Evolutionary conservation across 2,113 vertebrate genomes (phyloP).

Genomic region (Aptenodytes forsteri): DNA sequence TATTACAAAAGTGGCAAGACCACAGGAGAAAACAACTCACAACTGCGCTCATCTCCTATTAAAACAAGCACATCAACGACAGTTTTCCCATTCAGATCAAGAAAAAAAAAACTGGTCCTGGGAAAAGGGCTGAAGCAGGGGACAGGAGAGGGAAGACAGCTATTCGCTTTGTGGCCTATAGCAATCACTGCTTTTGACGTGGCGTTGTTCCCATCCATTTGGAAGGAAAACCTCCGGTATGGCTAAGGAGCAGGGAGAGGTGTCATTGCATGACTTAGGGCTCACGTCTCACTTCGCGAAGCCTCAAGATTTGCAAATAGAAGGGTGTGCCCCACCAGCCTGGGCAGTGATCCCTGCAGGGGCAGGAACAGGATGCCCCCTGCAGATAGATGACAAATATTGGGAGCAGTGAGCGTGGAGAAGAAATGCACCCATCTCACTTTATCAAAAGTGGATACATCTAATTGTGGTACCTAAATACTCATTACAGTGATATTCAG

Average conservation of each 20-base stretch:
- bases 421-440: not conserved
- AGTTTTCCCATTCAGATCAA: not conserved
- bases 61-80: not conserved
- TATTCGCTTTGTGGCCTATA: not conserved
- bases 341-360: rapidly evolving
- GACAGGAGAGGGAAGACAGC: not conserved
- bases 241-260: not conserved
- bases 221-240: not conserved
- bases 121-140: not conserved
- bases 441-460: not conserved
- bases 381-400: not conserved
- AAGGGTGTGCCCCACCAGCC: not conserved
- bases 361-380: not conserved
- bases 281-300: not conserved
- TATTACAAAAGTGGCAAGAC: not conserved
- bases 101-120: not conserved
- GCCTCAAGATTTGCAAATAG: not conserved
- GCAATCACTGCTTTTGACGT: not conserved
- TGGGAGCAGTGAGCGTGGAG: not conserved
- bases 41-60: not conserved
- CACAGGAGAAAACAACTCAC: not conserved
- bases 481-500: not conserved
- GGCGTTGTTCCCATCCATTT: not conserved
- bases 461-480: not conserved
- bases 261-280: not conserved